Evolutionary conservation across 2,113 vertebrate genomes (phyloP).

Genomic region (Indri indri): DNA sequence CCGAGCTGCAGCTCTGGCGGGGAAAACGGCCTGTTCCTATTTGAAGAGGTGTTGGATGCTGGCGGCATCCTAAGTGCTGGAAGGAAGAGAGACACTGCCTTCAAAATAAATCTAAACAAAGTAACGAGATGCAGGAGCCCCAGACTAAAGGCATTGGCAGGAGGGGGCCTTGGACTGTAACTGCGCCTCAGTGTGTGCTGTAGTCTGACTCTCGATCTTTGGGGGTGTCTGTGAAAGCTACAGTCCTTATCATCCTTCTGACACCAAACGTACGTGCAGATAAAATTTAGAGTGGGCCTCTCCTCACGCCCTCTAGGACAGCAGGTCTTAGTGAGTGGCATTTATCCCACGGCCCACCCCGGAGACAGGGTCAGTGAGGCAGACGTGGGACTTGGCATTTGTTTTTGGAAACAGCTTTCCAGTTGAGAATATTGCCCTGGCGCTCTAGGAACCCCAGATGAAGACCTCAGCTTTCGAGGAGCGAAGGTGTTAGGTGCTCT

Average conservation of each 20-base stretch:
- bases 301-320: background rate
- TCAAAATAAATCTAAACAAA: background rate
- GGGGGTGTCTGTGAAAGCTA: background rate
- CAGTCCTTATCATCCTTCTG: background rate
- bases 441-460: background rate
- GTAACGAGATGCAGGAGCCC: background rate
- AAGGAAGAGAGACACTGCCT: background rate
- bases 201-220: background rate
- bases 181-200: background rate
- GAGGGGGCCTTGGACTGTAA: accelerated
- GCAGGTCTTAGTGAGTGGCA: background rate
- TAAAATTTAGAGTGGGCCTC: background rate
- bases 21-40: background rate
- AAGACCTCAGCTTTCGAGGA: background rate
- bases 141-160: background rate
- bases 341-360: background rate
- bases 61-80: background rate
- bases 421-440: background rate
- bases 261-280: background rate
- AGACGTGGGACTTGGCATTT: background rate
- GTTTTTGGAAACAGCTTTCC: background rate
- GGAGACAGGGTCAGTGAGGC: background rate
- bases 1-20: background rate
- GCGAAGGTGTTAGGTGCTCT: background rate
- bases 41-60: constrained; percentile 42